Evolutionary conservation across 2,113 vertebrate genomes (phyloP).

Genomic region (Stegostoma tigrinum): DNA sequence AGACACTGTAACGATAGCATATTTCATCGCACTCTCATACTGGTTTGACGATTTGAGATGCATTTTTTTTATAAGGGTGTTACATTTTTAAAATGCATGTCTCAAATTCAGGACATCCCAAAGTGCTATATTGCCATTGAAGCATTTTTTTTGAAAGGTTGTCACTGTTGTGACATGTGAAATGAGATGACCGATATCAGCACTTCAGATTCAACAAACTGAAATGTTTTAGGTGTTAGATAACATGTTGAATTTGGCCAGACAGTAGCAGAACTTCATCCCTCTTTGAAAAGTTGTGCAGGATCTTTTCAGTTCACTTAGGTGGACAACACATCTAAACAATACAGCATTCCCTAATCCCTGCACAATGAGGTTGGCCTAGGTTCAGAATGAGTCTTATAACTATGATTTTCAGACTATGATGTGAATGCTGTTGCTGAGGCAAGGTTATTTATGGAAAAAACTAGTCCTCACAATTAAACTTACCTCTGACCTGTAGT

Average conservation of each 20-base stretch:
- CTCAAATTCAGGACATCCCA: neutral
- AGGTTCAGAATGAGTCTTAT: neutral
- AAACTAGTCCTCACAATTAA: neutral
- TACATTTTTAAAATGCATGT: neutral
- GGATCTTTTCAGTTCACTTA: neutral
- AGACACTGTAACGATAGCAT: neutral
- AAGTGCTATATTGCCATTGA: neutral
- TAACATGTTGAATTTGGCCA: neutral
- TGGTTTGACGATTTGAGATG: neutral
- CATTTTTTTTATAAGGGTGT: too few relatives aligned
- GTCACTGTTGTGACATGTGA: neutral
- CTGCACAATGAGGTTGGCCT: neutral
- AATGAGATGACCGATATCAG: neutral
- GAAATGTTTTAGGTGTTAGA: neutral
- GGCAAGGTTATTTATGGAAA: neutral
- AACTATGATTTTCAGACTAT: neutral
- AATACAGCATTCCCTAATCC: neutral
- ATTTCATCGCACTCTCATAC: neutral
- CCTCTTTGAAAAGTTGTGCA: neutral
- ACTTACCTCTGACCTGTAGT: neutral
- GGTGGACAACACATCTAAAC: neutral
- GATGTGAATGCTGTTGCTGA: neutral
- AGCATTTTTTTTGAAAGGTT: neutral
- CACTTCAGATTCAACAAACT: neutral
- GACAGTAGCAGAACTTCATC: neutral